Base-by-base conservation (phyloP, 2,113 vertebrate genomes). In the Paracanthobrama guichenoti region DNA sequence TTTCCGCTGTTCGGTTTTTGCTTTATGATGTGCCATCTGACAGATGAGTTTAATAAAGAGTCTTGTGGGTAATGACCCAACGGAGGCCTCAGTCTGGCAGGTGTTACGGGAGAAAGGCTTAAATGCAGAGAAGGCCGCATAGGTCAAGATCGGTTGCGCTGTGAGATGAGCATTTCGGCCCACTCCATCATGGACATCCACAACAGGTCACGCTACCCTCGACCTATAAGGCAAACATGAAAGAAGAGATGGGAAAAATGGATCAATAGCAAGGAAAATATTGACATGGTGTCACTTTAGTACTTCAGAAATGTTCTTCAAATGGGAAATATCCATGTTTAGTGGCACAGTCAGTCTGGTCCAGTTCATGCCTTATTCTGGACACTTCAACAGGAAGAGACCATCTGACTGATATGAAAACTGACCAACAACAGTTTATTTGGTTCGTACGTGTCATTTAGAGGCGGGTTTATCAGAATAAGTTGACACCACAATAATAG, bases 1-100 rank as follows among this genome's bases (percentile, higher is more conserved):
- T 88, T 88, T 67, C 55, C 42, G 16, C 67, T 74, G 20, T 16
- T 59, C 35, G 13, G 35, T 76, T 71, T 64, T 28, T 50, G 76
- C 57, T 80, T 66, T 66, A 81, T 62, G 35, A 22, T 59, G 80
- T 78, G 80, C 24, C 48, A 44, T 66, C 71, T 83, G 84, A 85
- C 81, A 74, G 73, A 74, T 74, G 74, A 80, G 69, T 88, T 88
- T 85, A 87, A 87, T 85, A 87, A 85, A 79, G 62, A 82, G 72
- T 39, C 24, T 79, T 39, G 31, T 44, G 76, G 84, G 81, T 87
- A 83, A 85, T 81, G 84, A 88, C 57, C 67, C 48, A 77, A 39
- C 0, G 24, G 9, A 26, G 60, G 60, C 42, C 24, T 64, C 60
- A 66, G 22, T 66, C 59, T 53, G 60, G 80, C 35, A 22, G 31